These are phyloP conservation scores for Cactoblastis cactorum DNA, from an alignment of 2,888 invertebrate genomes.

Conservation along the genomic window DNA sequence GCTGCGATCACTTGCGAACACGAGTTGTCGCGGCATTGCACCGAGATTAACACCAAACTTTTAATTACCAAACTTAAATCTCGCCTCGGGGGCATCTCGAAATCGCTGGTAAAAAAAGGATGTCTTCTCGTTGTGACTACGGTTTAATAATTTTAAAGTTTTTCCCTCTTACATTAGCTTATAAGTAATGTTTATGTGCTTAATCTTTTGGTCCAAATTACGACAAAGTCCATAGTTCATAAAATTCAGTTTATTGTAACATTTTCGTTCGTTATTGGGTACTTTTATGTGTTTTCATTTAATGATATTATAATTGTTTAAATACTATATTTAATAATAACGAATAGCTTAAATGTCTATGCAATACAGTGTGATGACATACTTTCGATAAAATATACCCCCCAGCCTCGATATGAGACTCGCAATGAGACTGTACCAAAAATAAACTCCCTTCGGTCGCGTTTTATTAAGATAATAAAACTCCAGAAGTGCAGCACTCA, in stretches of 20 bases:
- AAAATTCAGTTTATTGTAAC: no score
- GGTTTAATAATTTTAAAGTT: no score
- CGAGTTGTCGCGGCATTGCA: constrained; percentile 41
- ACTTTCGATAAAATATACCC: neutral
- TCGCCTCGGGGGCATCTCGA: constrained; percentile 40
- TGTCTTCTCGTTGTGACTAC: neutral
- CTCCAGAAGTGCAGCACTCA: constrained; percentile 37
- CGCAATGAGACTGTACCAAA: neutral
- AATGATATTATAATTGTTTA: no score
- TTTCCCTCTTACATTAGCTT: no score
- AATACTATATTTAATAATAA: no score
- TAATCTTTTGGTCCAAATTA: no score
- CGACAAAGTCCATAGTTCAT: no score
- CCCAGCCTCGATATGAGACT: neutral
- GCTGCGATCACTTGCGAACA: constrained; percentile 25
- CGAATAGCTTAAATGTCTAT: no score
- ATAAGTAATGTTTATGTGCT: no score
- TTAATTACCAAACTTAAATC: constrained; percentile 68
- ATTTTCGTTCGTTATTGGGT: no score
- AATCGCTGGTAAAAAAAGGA: constrained; percentile 44
- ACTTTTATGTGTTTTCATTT: no score
- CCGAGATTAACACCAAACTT: constrained; percentile 48
- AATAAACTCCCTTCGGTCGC: constrained; percentile 25
- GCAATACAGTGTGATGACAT: no score
- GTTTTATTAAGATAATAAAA: constrained; percentile 56